Percentiles rank a stretch among this genome's conserved stretches.
Conservation (phyloP, 2,888 invertebrate species). For the Zaprionus obscuricornis region DNA sequence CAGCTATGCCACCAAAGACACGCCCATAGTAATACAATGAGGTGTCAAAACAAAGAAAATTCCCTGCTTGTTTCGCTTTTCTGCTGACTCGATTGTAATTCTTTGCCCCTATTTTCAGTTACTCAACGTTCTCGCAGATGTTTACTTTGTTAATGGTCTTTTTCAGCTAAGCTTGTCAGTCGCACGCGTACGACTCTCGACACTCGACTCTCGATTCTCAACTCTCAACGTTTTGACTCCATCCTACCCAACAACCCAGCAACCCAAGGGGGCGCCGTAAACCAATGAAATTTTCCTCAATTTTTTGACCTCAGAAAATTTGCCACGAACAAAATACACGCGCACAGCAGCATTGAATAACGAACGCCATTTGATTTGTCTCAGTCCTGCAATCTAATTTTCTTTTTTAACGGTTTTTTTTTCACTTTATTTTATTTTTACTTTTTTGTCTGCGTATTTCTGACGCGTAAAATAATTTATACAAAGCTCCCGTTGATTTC, state of each 20-base stretch:
- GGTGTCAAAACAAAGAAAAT: conserved; percentile 77
- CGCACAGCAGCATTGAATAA: conserved; percentile 67
- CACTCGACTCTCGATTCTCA: neutral
- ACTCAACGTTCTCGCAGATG: conserved; percentile 66
- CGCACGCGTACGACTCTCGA: conserved; percentile 50
- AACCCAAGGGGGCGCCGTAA: conserved; percentile 1
- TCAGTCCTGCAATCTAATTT: conserved; percentile 18
- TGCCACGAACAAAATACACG: conserved; percentile 22
- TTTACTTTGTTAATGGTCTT: conserved; percentile 79
- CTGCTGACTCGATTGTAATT: conserved; percentile 62
- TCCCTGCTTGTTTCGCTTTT: conserved; percentile 34
- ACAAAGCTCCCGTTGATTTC: conserved; percentile 65
- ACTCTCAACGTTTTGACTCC: too few species aligned
- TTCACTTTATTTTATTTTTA: conserved; percentile 12
- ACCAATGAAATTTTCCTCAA: conserved; percentile 62
- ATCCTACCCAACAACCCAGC: neutral
- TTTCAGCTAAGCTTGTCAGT: conserved; percentile 72
- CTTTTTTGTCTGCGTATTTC: conserved; percentile 35
- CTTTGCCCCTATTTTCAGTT: conserved; percentile 42
- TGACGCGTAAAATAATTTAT: conserved; percentile 71
- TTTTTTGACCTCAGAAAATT: conserved; percentile 70
- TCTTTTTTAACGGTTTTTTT: conserved; percentile 15
- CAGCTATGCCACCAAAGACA: conserved; percentile 8
- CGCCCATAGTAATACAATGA: conserved; percentile 45
- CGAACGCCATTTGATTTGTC: conserved; percentile 64